Percentiles rank a stretch among this genome's conserved stretches.
Evolutionary conservation across 2,888 invertebrate species (phyloP).

Genomic region (Himalopsyche anomala): DNA sequence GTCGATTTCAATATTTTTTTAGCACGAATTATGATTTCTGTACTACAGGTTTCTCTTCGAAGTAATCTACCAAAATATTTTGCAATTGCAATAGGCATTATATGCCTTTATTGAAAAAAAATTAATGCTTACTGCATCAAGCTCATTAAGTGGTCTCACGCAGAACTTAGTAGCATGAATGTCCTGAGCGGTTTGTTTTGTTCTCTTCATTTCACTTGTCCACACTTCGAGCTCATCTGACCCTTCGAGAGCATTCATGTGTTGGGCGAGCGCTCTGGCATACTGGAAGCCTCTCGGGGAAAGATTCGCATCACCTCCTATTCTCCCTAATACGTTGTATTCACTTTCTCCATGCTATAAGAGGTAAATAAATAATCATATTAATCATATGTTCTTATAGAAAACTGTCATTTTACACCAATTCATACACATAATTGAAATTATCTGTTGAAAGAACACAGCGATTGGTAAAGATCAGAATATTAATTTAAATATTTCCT

Average conservation of each 20-base stretch:
- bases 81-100: too few species aligned
- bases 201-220: slow-evolving; percentile 92
- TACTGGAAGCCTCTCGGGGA: slow-evolving; percentile 89
- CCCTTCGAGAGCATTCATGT: slow-evolving; percentile 77
- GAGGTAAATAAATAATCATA: slow-evolving; percentile 22
- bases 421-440: not conserved
- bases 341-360: slow-evolving; percentile 94
- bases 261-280: slow-evolving; percentile 84
- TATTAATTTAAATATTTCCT: too few species aligned
- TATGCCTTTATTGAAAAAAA: not conserved
- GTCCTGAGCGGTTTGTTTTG: slow-evolving; percentile 90
- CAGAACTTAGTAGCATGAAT: slow-evolving; percentile 89
- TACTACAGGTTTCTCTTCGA: too few species aligned
- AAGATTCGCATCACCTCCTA: slow-evolving; percentile 93
- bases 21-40: too few species aligned
- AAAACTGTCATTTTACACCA: not conserved
- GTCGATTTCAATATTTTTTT: too few species aligned
- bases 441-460: not conserved
- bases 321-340: slow-evolving; percentile 91
- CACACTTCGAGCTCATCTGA: slow-evolving; percentile 87
- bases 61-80: too few species aligned
- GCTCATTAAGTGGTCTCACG: slow-evolving; percentile 92
- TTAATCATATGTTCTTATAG: not conserved
- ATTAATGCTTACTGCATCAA: slow-evolving; percentile 86
- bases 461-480: too few species aligned